Percentiles rank a stretch among this genome's conserved stretches.
Conservation (phyloP, 2,113 vertebrate species). For the Micronycteris hirsuta region DNA sequence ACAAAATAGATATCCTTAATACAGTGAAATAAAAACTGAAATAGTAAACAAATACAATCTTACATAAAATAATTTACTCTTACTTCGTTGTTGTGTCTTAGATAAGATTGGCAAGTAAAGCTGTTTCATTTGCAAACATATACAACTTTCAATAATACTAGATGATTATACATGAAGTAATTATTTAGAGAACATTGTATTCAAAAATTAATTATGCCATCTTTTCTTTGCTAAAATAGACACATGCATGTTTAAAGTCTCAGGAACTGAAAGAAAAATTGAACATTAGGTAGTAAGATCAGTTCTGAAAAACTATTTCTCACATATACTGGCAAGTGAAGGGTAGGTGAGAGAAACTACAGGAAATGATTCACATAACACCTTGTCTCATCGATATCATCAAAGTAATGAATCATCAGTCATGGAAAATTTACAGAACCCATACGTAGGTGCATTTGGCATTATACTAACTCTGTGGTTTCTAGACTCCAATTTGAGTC, state of each 20-base stretch:
- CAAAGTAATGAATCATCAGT: slow-evolving; percentile 33
- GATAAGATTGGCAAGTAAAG: slow-evolving; percentile 46
- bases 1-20: not conserved
- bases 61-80: not conserved
- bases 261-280: slow-evolving; percentile 2
- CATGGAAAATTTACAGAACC: not conserved
- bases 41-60: not conserved
- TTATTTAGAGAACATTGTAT: slow-evolving; percentile 25
- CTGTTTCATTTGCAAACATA: slow-evolving; percentile 60
- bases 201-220: slow-evolving; percentile 42
- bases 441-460: not conserved
- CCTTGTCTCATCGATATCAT: slow-evolving; percentile 17
- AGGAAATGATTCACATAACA: slow-evolving; percentile 54
- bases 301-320: slow-evolving; percentile 46
- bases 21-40: not conserved
- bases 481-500: not conserved
- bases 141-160: slow-evolving; percentile 34
- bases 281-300: not conserved
- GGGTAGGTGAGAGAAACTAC: not conserved
- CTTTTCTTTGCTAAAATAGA: slow-evolving; percentile 59
- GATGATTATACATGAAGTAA: slow-evolving; percentile 60
- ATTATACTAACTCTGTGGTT: slow-evolving; percentile 3
- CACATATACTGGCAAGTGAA: slow-evolving; percentile 23
- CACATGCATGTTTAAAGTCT: not conserved
- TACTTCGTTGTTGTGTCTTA: not conserved